These are phyloP conservation scores for Lagopus leucura DNA, from an alignment of 2,113 vertebrate genomes.

Conservation along the genomic window DNA sequence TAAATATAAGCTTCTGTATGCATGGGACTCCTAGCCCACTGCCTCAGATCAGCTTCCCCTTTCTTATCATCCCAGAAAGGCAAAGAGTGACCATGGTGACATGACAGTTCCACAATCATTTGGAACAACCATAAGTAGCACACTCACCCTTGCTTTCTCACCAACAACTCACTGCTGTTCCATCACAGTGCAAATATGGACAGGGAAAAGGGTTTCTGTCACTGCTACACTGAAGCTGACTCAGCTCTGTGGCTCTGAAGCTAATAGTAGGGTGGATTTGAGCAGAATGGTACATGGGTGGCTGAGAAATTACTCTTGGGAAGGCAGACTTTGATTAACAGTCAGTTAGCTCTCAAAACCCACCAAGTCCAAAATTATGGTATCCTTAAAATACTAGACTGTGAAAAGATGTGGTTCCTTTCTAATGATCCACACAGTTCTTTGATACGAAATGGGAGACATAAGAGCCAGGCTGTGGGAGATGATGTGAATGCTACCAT, in stretches of 20 bases:
- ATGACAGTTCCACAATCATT: accelerated
- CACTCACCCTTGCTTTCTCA: not conserved
- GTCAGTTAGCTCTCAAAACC: not conserved
- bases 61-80: not conserved
- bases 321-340: not conserved
- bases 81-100: not conserved
- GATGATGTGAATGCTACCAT: not conserved
- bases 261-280: not conserved
- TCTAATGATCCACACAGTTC: not conserved
- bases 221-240: not conserved
- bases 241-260: not conserved
- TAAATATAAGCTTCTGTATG: not conserved
- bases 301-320: not conserved
- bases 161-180: not conserved
- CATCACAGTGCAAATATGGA: not conserved
- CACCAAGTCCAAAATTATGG: not conserved
- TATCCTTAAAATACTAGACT: not conserved
- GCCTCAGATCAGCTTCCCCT: not conserved
- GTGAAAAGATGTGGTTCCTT: not conserved
- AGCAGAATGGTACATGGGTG: not conserved
- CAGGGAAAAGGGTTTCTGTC: accelerated
- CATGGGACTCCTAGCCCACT: not conserved
- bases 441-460: not conserved
- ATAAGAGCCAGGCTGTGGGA: not conserved
- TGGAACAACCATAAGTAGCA: not conserved